A percentile compares a stretch with the other conserved stretches of the same genome.
Evolutionary conservation across 2,888 invertebrate genomes (phyloP).

Genomic region (Lithophane socia): DNA sequence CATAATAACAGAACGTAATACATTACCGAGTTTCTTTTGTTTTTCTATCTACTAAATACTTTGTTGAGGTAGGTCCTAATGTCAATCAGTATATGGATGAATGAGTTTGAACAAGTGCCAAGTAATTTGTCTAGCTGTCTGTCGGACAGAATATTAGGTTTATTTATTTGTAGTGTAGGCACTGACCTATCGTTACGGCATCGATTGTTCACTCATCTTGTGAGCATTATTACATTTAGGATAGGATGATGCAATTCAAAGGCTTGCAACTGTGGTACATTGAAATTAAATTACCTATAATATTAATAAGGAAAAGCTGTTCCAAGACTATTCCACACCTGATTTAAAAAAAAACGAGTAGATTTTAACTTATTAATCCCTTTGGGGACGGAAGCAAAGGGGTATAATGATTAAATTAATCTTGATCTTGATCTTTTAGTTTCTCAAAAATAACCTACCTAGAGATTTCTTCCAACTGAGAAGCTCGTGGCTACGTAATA

Average conservation of each 20-base stretch:
- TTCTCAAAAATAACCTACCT: too few relatives aligned
- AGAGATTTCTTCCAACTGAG: background rate
- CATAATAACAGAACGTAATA: background rate
- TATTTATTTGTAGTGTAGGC: slow-evolving; percentile 28
- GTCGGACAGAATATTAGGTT: slow-evolving; percentile 32
- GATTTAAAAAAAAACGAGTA: too few relatives aligned
- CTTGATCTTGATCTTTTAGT: too few relatives aligned
- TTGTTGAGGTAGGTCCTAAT: slow-evolving; percentile 45
- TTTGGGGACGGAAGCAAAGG: too few relatives aligned
- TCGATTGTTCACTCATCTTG: background rate
- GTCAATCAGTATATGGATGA: slow-evolving; percentile 48
- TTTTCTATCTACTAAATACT: slow-evolving; percentile 14
- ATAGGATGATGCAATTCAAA: background rate
- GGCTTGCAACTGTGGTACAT: too few relatives aligned
- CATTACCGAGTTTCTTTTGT: background rate
- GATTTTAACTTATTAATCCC: too few relatives aligned
- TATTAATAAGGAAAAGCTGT: too few relatives aligned
- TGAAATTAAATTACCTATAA: too few relatives aligned
- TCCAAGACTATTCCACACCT: too few relatives aligned
- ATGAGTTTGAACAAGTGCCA: slow-evolving; percentile 56
- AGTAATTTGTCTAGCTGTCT: slow-evolving; percentile 49
- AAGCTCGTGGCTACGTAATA: too few relatives aligned
- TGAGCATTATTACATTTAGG: too few relatives aligned
- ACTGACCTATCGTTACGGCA: background rate
- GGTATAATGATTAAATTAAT: too few relatives aligned